A percentile compares a stretch with the other conserved stretches of the same genome.
Conservation (phyloP, 2,113 vertebrate genomes). For the Halichoerus grypus region DNA sequence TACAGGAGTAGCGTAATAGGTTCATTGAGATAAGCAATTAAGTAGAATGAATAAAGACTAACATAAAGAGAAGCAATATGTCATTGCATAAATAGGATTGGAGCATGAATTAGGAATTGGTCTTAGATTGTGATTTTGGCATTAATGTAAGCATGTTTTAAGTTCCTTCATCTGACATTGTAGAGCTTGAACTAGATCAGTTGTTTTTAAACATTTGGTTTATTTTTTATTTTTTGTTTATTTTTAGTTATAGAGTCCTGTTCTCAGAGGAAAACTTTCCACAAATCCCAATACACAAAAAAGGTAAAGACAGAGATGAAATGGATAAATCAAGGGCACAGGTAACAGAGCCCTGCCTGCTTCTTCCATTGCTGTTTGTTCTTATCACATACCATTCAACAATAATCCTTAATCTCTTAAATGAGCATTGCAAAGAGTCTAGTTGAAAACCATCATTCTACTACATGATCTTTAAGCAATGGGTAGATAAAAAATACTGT, state of each 20-base stretch:
- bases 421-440: background rate
- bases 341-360: background rate
- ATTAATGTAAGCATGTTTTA: background rate
- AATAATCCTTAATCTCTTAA: background rate
- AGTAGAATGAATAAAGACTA: background rate
- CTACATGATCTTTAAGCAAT: background rate
- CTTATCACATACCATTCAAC: background rate
- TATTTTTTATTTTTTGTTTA: background rate
- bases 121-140: background rate
- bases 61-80: background rate
- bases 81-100: background rate
- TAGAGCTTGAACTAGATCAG: background rate
- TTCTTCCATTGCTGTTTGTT: background rate
- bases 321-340: fast-evolving
- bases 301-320: background rate
- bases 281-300: background rate
- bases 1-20: background rate
- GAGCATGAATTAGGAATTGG: background rate
- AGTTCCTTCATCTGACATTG: background rate
- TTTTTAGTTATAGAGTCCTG: background rate
- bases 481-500: background rate
- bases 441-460: background rate
- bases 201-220: background rate
- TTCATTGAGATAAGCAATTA: slow-evolving; percentile 18
- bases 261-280: background rate